Evolutionary conservation across 2,797 vertebrate genomes (phyloP).

Genomic region (Morelia viridis): DNA sequence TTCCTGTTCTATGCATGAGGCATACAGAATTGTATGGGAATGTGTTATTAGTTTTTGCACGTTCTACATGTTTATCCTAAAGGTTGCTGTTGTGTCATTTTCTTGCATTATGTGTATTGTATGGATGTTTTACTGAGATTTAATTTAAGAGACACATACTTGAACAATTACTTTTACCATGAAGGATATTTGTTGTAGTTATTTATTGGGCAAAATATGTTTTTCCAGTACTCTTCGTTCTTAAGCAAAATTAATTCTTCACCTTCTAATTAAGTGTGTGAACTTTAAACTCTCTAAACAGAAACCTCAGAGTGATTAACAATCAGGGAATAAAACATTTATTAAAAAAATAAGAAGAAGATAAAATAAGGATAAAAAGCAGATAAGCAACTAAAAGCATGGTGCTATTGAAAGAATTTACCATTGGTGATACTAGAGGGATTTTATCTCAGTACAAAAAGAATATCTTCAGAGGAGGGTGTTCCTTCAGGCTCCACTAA

Average conservation of each 20-base stretch:
- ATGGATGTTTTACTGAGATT: background rate
- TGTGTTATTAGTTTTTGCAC: background rate
- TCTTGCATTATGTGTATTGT: background rate
- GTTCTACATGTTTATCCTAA: background rate
- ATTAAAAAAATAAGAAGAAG: background rate
- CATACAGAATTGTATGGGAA: background rate
- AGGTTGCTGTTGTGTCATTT: background rate
- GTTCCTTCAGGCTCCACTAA: background rate
- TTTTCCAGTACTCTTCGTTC: background rate
- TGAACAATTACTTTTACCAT: background rate
- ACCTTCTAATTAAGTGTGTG: background rate
- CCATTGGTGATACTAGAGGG: too few species aligned
- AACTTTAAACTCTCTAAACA: background rate
- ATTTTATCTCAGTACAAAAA: too few species aligned
- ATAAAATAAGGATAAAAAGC: background rate
- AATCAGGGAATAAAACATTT: background rate
- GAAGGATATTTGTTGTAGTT: background rate
- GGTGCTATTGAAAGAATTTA: too few species aligned
- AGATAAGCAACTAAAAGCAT: background rate
- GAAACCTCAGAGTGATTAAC: background rate
- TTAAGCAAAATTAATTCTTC: background rate
- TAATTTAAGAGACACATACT: background rate
- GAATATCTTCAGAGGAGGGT: background rate
- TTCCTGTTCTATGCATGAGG: background rate
- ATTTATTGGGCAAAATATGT: background rate